phyloP scores from a whole-genome alignment of 92 coral and sea anemone species.

The Epizoanthus illoricatus region DNA sequence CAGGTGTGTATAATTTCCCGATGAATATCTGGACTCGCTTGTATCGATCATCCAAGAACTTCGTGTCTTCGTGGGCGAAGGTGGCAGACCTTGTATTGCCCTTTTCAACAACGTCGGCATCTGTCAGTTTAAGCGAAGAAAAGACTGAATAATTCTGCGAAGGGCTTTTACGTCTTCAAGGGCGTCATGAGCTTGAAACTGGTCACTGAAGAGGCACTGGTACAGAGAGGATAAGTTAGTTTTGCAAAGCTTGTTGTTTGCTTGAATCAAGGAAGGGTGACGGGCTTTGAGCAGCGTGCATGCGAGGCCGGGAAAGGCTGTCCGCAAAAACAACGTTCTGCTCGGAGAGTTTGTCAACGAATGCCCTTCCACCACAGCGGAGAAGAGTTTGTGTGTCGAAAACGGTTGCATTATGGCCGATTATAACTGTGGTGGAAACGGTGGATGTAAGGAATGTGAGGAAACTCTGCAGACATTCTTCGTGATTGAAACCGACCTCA shows the following conservation, averaged over 20 bases:
- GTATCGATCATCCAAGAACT: too few relatives aligned
- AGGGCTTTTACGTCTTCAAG: neutral
- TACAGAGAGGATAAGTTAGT: too few relatives aligned
- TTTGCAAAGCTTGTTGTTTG: too few relatives aligned
- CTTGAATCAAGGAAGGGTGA: too few relatives aligned
- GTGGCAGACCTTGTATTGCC: too few relatives aligned
- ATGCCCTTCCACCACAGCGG: neutral
- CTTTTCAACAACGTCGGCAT: too few relatives aligned
- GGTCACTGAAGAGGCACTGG: neutral
- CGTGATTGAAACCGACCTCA: conserved; percentile 25
- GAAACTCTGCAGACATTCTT: conserved; percentile 37
- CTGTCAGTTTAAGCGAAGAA: too few relatives aligned
- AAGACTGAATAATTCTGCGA: neutral
- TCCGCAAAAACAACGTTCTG: neutral
- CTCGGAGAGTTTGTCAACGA: neutral
- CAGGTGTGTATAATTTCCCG: too few relatives aligned
- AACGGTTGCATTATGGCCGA: neutral
- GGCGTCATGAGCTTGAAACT: neutral
- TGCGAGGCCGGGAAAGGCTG: neutral
- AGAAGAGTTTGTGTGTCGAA: neutral
- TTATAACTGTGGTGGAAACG: neutral
- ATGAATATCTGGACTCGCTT: too few relatives aligned
- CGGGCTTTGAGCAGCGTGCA: too few relatives aligned
- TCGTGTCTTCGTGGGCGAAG: too few relatives aligned
- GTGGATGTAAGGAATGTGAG: too few relatives aligned